These are phyloP conservation scores for Cyprinus carpio DNA, from an alignment of 2,113 vertebrate species.

Conservation along the genomic window DNA sequence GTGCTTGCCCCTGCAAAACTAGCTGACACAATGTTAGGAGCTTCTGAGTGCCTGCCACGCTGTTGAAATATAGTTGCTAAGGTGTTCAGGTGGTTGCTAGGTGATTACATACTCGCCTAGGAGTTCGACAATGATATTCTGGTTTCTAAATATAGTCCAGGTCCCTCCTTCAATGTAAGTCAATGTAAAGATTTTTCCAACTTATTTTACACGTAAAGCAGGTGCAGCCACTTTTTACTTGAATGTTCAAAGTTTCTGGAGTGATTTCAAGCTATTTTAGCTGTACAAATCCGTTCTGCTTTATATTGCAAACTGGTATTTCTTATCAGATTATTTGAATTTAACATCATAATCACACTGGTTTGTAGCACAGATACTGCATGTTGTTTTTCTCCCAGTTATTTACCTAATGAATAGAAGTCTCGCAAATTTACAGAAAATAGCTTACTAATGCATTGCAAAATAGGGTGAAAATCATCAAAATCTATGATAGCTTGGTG, in stretches of 20 bases:
- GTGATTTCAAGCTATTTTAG: background rate
- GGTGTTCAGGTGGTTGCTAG: background rate
- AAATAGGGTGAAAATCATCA: no score
- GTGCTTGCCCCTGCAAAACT: background rate
- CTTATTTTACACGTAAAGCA: background rate
- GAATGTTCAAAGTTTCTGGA: no score
- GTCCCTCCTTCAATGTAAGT: background rate
- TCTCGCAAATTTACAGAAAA: background rate
- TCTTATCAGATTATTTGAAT: background rate
- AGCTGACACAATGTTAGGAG: background rate
- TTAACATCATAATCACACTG: background rate
- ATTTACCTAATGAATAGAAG: no score
- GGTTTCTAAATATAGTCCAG: background rate
- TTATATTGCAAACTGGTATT: background rate
- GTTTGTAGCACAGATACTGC: background rate
- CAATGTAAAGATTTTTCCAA: background rate
- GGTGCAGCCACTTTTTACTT: background rate
- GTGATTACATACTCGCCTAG: background rate
- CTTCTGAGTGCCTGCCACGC: background rate
- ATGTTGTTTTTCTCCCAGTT: no score
- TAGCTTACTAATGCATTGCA: background rate
- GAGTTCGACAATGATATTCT: background rate
- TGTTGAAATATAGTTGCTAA: background rate
- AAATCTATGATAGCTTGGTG: no score
- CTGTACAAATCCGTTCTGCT: background rate